These are phyloP conservation scores for Oncopeltus fasciatus DNA, from an alignment of 1,140 invertebrate species.

Conservation along the genomic window DNA sequence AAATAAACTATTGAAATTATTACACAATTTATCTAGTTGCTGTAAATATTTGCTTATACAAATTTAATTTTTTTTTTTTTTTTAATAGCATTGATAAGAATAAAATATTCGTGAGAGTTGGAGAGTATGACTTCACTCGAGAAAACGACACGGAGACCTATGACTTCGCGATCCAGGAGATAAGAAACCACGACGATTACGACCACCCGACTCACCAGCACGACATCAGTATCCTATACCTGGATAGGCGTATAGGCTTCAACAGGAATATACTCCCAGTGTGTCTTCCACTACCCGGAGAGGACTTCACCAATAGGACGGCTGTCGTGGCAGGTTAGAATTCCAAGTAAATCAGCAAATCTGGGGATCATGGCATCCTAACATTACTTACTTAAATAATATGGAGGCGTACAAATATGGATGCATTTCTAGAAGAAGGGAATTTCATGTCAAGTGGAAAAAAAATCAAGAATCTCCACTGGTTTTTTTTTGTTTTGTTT, in stretches of 20 bases:
- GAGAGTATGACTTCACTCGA: slow-evolving; percentile 25
- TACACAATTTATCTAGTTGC: no score
- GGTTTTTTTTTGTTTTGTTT: no score
- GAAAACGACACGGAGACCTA: slow-evolving; percentile 19
- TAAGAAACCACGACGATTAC: slow-evolving; percentile 48
- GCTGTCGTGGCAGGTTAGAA: slow-evolving; percentile 25
- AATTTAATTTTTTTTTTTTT: no score
- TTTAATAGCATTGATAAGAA: slow-evolving; percentile 13
- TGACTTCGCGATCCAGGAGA: slow-evolving; percentile 21
- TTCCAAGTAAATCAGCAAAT: no score
- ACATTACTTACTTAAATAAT: no score
- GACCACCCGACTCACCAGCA: slow-evolving; percentile 55
- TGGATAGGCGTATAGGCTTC: slow-evolving; percentile 46
- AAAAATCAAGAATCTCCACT: no score
- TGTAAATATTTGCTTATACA: no score
- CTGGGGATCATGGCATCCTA: no score
- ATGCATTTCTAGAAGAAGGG: no score
- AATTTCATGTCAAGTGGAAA: no score
- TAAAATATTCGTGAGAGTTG: slow-evolving; percentile 21
- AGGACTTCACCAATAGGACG: slow-evolving; percentile 14
- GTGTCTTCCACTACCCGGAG: slow-evolving; percentile 47
- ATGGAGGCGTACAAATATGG: no score
- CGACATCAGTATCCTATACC: slow-evolving; percentile 61
- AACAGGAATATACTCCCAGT: slow-evolving; percentile 44
- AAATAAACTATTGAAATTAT: no score